A percentile compares a stretch with the other conserved stretches of the same genome.
Evolutionary conservation across 2,888 invertebrate species (phyloP).

Genomic region (Pocota personata): DNA sequence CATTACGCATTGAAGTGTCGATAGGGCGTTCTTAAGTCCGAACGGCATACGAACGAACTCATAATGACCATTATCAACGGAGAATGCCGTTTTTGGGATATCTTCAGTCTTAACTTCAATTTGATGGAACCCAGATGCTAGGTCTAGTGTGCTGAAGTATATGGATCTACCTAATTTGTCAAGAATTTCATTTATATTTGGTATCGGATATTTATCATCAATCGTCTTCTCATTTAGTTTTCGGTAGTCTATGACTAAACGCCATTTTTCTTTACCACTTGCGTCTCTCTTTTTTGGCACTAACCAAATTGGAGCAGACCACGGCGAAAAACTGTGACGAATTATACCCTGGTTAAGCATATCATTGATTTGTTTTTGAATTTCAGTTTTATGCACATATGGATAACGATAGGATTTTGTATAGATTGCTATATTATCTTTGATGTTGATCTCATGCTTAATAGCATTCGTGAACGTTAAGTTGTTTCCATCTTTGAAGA

Average conservation of each 20-base stretch:
- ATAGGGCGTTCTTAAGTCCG: too few relatives aligned
- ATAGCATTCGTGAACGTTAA: slow-evolving; percentile 75
- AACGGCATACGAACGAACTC: too few relatives aligned
- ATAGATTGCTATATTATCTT: slow-evolving; percentile 75
- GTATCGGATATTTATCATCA: slow-evolving; percentile 23
- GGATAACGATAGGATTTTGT: slow-evolving; percentile 73
- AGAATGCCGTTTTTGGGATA: too few relatives aligned
- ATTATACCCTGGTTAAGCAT: slow-evolving; percentile 45
- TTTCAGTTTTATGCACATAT: slow-evolving; percentile 76
- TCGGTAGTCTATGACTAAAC: slow-evolving; percentile 43
- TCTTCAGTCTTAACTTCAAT: too few relatives aligned
- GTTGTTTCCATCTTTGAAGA: slow-evolving; percentile 69
- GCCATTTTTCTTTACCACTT: slow-evolving; percentile 50
- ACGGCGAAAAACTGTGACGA: slow-evolving; percentile 44
- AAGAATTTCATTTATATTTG: too few relatives aligned
- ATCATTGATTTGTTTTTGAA: too few relatives aligned
- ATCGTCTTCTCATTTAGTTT: slow-evolving; percentile 13
- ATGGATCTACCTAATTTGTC: too few relatives aligned
- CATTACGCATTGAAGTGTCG: too few relatives aligned
- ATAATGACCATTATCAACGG: too few relatives aligned
- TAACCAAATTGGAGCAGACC: slow-evolving; percentile 39
- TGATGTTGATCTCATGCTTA: slow-evolving; percentile 76
- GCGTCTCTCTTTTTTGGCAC: slow-evolving; percentile 46
- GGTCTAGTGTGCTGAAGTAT: too few relatives aligned
- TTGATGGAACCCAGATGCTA: too few relatives aligned